Evolutionary conservation across 2,113 vertebrate species (phyloP), one percentile per base, ranked within the genome.

Genomic region (Seriola dumerili): DNA sequence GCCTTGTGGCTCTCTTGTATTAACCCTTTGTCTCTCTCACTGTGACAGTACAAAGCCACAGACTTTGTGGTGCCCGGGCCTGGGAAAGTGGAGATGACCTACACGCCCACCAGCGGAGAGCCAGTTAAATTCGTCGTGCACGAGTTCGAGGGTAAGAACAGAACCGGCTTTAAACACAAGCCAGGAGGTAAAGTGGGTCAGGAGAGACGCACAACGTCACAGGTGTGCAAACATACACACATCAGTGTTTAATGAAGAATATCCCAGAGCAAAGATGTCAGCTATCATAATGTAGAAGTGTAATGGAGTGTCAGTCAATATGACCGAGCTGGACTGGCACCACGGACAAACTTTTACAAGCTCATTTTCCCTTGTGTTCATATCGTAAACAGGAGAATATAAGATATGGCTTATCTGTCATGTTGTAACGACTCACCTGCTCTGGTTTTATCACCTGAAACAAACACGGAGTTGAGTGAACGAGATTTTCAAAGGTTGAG

Each of bases 21-120:
- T 34, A 62, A 85, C 54, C 13, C 1, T 36, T 25, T 61, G 21
- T 50, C 14, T 62, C 42, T 54, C 72, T 71, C 70, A 36, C 7
- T 63, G 14, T 61, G 9, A 52, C 93, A 99, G 98, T 99, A 99
- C 92, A 98, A 97, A 95, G 98, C 98, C 87, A 99, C 97, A 40
- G 98, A 99, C 94, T 99, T 99, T 85, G 97, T 99, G 48, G 97
- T 99, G 67, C 96, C 98, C 3, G 97, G 97, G 0, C 97, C 97
- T 61, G 98, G 98, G 66, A 97, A 94, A 84, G 95, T 99, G 78
- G 98, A 99, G 92, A 99, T 99, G 95, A 97, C 88, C 19, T 99
- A 97, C 88, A 99, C 96, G 0, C 97, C 98, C 1, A 66, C 42
- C 32, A 90, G 91, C 3, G 98, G 97, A 80, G 94, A 96, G 74